Percentiles rank a stretch among this genome's conserved stretches.
Conservation (phyloP, 2,797 vertebrate species). For the Alectoris magna region DNA sequence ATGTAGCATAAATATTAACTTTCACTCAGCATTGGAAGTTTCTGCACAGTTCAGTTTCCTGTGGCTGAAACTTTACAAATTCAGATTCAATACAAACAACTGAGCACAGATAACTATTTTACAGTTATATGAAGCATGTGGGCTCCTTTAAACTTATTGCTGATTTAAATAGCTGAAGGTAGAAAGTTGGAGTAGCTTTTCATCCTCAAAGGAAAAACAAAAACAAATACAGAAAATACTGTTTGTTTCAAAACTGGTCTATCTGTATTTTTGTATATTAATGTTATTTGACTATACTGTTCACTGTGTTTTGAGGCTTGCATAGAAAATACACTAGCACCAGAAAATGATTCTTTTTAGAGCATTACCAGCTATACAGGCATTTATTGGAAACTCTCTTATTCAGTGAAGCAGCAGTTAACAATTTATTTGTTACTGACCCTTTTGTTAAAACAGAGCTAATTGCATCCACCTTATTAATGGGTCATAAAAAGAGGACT, state of each 20-base stretch:
- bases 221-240: background rate
- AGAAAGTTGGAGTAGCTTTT: background rate
- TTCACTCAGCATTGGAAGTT: background rate
- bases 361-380: background rate
- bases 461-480: background rate
- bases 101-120: background rate
- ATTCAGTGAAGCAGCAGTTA: background rate
- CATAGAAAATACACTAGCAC: background rate
- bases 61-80: constrained; percentile 10
- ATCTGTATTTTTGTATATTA: background rate
- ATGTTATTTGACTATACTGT: background rate
- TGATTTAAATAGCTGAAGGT: background rate
- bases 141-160: background rate
- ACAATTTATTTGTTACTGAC: background rate
- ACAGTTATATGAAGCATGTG: background rate
- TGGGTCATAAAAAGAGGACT: background rate
- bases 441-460: constrained; percentile 6
- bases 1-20: constrained; percentile 17
- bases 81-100: background rate
- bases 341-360: background rate
- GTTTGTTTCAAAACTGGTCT: background rate
- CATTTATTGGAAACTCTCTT: background rate
- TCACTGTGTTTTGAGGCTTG: background rate
- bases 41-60: background rate
- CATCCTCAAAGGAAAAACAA: background rate